Percentiles rank a stretch among this genome's conserved stretches.
Evolutionary conservation across 2,113 vertebrate genomes (phyloP).

Genomic region (Dromas ardeola): DNA sequence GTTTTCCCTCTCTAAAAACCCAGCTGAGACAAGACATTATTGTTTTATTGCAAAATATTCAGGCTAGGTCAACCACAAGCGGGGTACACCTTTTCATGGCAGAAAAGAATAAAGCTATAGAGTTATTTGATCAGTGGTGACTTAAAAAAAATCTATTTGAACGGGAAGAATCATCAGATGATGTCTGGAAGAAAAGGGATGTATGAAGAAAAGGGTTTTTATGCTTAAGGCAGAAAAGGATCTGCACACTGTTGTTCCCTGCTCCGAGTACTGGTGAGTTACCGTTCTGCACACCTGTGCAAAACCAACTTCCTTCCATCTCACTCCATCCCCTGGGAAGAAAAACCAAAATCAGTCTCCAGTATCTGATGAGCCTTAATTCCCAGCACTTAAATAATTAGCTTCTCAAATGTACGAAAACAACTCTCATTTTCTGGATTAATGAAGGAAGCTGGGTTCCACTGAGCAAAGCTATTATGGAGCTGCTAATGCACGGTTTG

Average conservation of each 20-base stretch:
- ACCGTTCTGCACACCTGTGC: slow-evolving; percentile 29
- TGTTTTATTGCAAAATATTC: background rate
- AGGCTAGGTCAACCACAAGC: background rate
- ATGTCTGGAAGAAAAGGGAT: background rate
- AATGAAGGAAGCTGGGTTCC: slow-evolving; percentile 69
- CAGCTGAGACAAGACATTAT: background rate
- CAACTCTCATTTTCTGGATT: slow-evolving; percentile 68
- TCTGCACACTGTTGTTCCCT: background rate
- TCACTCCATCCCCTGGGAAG: slow-evolving; percentile 15
- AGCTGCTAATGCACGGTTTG: slow-evolving; percentile 49
- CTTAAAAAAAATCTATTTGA: background rate
- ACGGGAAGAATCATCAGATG: background rate
- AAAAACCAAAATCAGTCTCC: slow-evolving; percentile 37
- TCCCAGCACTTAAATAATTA: slow-evolving; percentile 74
- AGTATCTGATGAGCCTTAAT: slow-evolving; percentile 67
- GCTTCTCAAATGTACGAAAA: slow-evolving; percentile 52
- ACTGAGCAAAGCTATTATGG: slow-evolving; percentile 58
- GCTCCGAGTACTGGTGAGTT: background rate
- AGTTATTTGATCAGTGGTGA: background rate
- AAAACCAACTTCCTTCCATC: background rate
- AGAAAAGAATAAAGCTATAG: background rate
- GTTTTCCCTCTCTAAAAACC: background rate
- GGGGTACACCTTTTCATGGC: background rate
- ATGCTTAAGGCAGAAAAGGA: background rate
- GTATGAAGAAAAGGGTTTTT: background rate